These are phyloP conservation scores for Cantharis nigra DNA, from an alignment of 2,888 invertebrate species.

Conservation along the genomic window DNA sequence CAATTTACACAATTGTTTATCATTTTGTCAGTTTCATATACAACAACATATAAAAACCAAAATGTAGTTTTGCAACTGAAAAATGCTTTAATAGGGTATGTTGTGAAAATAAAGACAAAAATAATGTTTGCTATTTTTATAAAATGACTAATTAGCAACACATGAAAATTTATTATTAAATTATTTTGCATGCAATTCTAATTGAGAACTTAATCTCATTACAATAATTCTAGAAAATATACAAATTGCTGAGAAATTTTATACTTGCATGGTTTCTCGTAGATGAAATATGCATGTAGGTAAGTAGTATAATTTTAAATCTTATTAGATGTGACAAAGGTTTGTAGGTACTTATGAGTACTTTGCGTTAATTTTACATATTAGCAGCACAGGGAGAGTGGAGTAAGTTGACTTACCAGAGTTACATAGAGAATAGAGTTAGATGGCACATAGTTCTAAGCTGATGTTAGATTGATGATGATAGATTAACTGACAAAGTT, in stretches of 20 bases:
- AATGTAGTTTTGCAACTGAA: background rate
- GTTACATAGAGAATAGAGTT: no score
- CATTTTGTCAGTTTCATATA: constrained; percentile 18
- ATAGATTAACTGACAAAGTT: no score
- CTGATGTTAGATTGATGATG: no score
- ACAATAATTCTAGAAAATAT: background rate
- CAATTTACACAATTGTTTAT: constrained; percentile 22
- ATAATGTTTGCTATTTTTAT: background rate
- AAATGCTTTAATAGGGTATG: background rate
- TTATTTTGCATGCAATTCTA: background rate
- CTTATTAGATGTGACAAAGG: background rate
- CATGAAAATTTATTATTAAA: background rate
- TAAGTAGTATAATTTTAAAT: background rate
- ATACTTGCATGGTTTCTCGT: background rate
- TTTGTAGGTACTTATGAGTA: background rate
- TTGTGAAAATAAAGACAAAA: background rate
- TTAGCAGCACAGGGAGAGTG: background rate
- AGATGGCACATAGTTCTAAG: no score
- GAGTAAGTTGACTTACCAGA: background rate
- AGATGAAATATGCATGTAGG: background rate
- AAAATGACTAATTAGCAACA: background rate
- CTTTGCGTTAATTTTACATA: background rate
- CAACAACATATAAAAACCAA: background rate
- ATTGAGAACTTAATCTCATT: background rate
- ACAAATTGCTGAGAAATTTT: background rate